These are phyloP conservation scores for Dromiciops gliroides DNA, from an alignment of 2,113 vertebrate genomes.

Conservation along the genomic window DNA sequence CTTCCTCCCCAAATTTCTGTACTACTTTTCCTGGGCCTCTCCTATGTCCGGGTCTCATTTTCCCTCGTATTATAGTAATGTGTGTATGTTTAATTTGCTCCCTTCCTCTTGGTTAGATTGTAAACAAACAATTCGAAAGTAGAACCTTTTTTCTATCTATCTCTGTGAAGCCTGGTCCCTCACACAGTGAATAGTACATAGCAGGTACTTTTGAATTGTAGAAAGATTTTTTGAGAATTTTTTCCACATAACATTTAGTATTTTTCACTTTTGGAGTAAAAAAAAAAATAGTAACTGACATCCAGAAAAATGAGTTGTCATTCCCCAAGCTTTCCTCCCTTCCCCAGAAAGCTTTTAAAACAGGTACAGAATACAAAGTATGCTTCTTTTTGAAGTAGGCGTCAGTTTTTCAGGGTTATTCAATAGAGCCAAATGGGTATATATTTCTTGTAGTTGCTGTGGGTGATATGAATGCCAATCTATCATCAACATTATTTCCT, in stretches of 20 bases:
- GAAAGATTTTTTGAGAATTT: background rate
- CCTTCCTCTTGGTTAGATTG: too few species aligned
- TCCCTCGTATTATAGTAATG: too few species aligned
- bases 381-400: background rate
- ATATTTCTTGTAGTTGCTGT: rapidly evolving
- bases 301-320: background rate
- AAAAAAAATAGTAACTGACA: background rate
- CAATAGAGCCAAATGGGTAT: rapidly evolving
- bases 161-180: background rate
- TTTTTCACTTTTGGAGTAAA: background rate
- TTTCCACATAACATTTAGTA: background rate
- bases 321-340: background rate
- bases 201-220: background rate
- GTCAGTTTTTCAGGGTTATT: rapidly evolving
- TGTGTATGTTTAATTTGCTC: too few species aligned
- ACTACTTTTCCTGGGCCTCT: too few species aligned
- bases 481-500: background rate
- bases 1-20: too few species aligned
- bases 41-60: too few species aligned
- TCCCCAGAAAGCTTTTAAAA: background rate
- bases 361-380: background rate
- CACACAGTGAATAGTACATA: too few species aligned
- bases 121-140: background rate
- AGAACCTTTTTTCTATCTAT: background rate
- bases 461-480: background rate